A percentile compares a stretch with the other conserved stretches of the same genome.
phyloP scores from a whole-genome alignment of 1,140 invertebrate genomes.

The Elymnias hypermnestra region DNA sequence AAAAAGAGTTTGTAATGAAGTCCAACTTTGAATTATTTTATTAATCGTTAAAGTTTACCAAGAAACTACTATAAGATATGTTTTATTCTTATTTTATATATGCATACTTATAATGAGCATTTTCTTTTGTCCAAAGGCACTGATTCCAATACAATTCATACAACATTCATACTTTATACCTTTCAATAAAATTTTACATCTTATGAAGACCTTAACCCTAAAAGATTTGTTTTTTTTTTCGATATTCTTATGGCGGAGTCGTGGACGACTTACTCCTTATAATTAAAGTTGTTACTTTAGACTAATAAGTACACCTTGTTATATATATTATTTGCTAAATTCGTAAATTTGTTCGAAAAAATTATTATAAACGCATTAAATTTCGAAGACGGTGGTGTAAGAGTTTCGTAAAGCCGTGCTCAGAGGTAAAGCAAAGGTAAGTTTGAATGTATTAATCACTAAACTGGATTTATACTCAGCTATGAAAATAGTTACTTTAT shows the following conservation, averaged over 20 bases:
- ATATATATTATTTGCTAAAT: slow-evolving; percentile 46
- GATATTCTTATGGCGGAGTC: slow-evolving; percentile 68
- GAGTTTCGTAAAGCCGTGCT: slow-evolving; percentile 72
- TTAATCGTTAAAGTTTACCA: not conserved
- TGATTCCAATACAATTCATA: slow-evolving; percentile 25
- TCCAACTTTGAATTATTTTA: slow-evolving; percentile 2
- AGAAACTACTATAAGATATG: slow-evolving; percentile 41
- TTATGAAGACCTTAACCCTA: slow-evolving; percentile 40
- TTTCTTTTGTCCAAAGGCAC: slow-evolving; percentile 44
- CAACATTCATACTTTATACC: slow-evolving; percentile 21
- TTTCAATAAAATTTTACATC: slow-evolving; percentile 28
- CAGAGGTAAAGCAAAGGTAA: slow-evolving; percentile 22
- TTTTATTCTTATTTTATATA: slow-evolving; percentile 33
- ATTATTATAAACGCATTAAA: slow-evolving; percentile 32
- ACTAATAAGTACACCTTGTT: slow-evolving; percentile 43
- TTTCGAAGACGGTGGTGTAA: slow-evolving; percentile 49
- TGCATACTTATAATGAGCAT: slow-evolving; percentile 51
- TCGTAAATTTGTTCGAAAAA: slow-evolving; percentile 55
- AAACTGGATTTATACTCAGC: too few relatives aligned
- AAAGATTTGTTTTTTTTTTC: slow-evolving; percentile 52
- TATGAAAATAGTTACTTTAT: too few relatives aligned
- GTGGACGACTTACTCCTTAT: slow-evolving; percentile 52
- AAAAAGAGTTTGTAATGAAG: too few relatives aligned
- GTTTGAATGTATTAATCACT: slow-evolving; percentile 16
- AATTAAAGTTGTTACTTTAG: slow-evolving; percentile 26